These are phyloP conservation scores for Hypercompe scribonia DNA, from an alignment of 2,888 invertebrate species.

Conservation along the genomic window DNA sequence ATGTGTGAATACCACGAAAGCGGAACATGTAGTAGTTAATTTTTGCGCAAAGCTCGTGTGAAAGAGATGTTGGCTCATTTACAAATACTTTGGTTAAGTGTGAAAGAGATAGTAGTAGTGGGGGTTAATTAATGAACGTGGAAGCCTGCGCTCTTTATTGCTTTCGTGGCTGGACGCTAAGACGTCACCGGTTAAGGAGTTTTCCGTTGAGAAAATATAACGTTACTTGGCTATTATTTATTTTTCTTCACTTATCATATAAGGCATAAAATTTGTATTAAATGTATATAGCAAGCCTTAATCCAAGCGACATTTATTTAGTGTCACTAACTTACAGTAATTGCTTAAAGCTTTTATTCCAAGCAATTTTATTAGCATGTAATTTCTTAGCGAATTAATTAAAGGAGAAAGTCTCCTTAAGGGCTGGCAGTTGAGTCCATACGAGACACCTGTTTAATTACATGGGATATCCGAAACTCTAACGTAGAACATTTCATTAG, in stretches of 20 bases:
- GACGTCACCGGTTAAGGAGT: constrained; percentile 84
- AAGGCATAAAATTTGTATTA: constrained; percentile 26
- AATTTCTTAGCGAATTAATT: constrained; percentile 49
- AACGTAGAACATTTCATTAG: constrained; percentile 58
- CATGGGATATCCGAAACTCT: constrained; percentile 56
- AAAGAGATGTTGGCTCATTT: constrained; percentile 83
- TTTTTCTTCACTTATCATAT: constrained; percentile 59
- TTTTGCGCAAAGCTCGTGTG: constrained; percentile 86
- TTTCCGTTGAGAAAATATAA: constrained; percentile 81
- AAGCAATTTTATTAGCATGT: constrained; percentile 36
- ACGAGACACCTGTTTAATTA: constrained; percentile 63
- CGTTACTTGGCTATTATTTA: constrained; percentile 63
- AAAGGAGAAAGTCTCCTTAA: constrained; percentile 43
- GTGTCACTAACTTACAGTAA: constrained; percentile 18
- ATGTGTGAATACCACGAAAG: constrained; percentile 79
- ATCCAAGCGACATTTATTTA: constrained; percentile 18
- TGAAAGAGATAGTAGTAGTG: constrained; percentile 73
- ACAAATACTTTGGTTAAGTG: constrained; percentile 79
- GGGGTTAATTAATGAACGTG: constrained; percentile 87
- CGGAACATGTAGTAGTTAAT: constrained; percentile 85
- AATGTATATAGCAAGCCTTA: background rate
- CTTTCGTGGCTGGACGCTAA: constrained; percentile 85
- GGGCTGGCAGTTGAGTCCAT: constrained; percentile 36
- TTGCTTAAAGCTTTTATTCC: constrained; percentile 26
- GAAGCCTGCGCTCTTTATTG: constrained; percentile 87